Conservation (phyloP, 2,797 vertebrate genomes). For the Discoglossus pictus region DNA sequence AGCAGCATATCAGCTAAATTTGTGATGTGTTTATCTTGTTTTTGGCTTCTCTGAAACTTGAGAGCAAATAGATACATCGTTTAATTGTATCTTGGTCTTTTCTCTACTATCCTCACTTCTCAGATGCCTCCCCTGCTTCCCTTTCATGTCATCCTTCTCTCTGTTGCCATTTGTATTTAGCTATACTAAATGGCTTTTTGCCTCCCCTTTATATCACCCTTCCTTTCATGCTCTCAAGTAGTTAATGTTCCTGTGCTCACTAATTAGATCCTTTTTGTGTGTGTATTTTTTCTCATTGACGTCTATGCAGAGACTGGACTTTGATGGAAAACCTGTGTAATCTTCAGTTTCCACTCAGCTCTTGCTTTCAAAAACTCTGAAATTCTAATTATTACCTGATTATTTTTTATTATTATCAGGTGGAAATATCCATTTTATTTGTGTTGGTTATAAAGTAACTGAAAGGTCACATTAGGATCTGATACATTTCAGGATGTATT, state of each 20-base stretch:
- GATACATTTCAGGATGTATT: too few species aligned
- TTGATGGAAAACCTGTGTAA: slow-evolving; percentile 33
- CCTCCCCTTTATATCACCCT: slow-evolving; percentile 8
- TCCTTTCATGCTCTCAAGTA: slow-evolving; percentile 26
- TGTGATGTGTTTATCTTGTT: too few species aligned
- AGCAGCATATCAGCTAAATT: too few species aligned
- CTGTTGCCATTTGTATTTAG: not conserved
- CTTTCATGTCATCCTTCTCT: not conserved
- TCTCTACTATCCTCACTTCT: not conserved
- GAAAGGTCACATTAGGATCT: too few species aligned
- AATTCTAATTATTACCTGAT: slow-evolving; percentile 20
- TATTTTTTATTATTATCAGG: slow-evolving; percentile 28
- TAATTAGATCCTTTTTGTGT: slow-evolving; percentile 25
- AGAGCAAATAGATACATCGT: too few species aligned
- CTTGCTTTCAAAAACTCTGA: slow-evolving; percentile 2
- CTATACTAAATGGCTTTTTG: slow-evolving; percentile 21
- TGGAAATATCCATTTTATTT: too few species aligned
- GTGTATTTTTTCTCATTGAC: slow-evolving; percentile 15
- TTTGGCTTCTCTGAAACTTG: too few species aligned
- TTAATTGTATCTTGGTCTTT: not conserved
- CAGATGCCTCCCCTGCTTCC: not conserved
- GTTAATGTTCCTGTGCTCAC: slow-evolving; percentile 33
- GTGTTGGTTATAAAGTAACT: too few species aligned
- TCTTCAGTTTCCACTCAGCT: slow-evolving; percentile 24
- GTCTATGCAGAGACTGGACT: slow-evolving; percentile 3